These are phyloP conservation scores for Indicator maculatus DNA, from an alignment of 2,113 vertebrate species.

Conservation along the genomic window DNA sequence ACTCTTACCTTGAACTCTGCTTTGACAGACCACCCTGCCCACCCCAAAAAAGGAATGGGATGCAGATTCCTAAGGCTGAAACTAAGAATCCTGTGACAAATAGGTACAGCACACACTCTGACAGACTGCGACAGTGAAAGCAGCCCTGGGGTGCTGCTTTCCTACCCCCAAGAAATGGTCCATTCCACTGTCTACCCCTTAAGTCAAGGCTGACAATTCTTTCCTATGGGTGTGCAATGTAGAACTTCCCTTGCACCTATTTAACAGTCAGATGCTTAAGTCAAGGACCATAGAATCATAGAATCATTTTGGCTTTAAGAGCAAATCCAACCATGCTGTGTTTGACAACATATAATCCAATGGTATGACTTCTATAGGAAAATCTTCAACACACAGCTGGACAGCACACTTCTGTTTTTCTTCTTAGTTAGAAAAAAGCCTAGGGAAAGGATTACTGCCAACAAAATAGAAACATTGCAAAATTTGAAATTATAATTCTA, in stretches of 20 bases:
- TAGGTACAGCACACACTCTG: not conserved
- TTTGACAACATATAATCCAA: not conserved
- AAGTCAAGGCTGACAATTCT: not conserved
- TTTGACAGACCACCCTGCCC: not conserved
- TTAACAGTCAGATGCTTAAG: not conserved
- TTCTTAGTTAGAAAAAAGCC: not conserved
- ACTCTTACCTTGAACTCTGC: not conserved
- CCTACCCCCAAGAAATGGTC: not conserved
- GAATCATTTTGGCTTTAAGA: too few species aligned
- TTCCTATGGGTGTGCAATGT: not conserved
- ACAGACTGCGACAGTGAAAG: not conserved
- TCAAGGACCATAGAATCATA: not conserved
- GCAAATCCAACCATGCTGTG: not conserved
- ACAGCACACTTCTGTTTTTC: not conserved
- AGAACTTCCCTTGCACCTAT: not conserved
- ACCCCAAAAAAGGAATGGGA: rapidly evolving
- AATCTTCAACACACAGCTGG: not conserved
- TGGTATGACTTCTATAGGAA: not conserved
- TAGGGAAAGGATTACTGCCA: not conserved
- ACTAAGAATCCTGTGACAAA: not conserved
- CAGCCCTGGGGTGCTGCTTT: not conserved
- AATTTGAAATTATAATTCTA: slow-evolving; percentile 12
- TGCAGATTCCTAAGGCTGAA: not conserved
- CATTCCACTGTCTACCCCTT: not conserved
- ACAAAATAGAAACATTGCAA: not conserved